Base-by-base conservation (phyloP, 2,888 invertebrate species). In the Orthonychiurus folsomi region DNA sequence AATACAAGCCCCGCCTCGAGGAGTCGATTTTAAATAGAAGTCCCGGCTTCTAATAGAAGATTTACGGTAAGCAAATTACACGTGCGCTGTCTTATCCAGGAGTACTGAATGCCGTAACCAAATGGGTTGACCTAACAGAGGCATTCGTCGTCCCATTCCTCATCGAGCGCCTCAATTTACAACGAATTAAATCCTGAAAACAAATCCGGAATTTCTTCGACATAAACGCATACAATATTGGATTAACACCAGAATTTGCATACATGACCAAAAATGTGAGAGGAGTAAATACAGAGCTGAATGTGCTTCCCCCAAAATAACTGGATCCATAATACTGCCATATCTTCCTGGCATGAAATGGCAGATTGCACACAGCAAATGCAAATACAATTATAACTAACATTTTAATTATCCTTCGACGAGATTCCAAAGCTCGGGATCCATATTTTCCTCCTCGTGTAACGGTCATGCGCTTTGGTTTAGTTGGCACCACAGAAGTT, bases 161-260 rank as follows among this genome's bases (percentile, higher is more conserved):
- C 24, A 69, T 62, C 1, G 72, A 67, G 48, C 68, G 63, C 47
- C 66, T 64, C 62, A 66, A 63, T 59, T 62, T 64, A 56, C 88
- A 89, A 65, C 84, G 80, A 47, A 91, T 77, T 25, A 91, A 81
- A 76, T 93, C 92, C 66, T 84, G 81, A 85, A 93, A 89, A 23
- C 90, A 90, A 74, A 86, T 86, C 61, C 89, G 82, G 77, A 91
- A 91, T 75, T 89, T 87, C 66, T 86, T 84, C 1, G 85, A 85
- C 60, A 93, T 80, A 76, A 93, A 89, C 2, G 93, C 93, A 78
- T 93, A 94, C 9, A 94, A 81, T 59, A 93, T 80, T 0, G 93
- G 93, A 79, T 94, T 93, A 67, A 93, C 84, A 56, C 87, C 93
- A 21, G 91, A 92, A 80, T 93, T 93, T 78, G 89, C 85, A 77